phyloP scores from a whole-genome alignment of 2,888 invertebrate species.

The Eupithecia centaureata region DNA sequence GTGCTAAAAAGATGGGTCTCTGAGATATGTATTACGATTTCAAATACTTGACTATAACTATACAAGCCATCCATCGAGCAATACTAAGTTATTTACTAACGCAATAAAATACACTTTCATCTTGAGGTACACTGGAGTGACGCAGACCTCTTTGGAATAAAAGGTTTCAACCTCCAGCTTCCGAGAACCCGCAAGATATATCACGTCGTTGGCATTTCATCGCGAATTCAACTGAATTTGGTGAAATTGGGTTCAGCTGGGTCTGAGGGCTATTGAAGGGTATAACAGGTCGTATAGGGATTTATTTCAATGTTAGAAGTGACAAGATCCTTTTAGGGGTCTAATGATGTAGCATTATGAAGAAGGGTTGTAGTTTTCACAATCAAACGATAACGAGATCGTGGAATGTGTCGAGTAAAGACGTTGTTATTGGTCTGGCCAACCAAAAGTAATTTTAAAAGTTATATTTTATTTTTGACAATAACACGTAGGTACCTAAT shows the following conservation, averaged over 20 bases:
- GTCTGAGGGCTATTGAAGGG: constrained; percentile 2
- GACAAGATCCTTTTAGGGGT: constrained; percentile 7
- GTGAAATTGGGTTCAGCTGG: constrained; percentile 32
- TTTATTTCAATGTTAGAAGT: constrained; percentile 30
- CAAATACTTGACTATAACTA: background rate
- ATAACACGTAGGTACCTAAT: no score
- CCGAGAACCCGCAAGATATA: constrained; percentile 36
- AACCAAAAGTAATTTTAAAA: background rate
- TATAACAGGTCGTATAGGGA: constrained; percentile 41
- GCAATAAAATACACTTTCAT: background rate
- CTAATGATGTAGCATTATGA: constrained; percentile 6
- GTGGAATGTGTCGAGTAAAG: background rate
- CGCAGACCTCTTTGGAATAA: constrained; percentile 9
- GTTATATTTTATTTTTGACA: no score
- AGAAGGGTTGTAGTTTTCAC: background rate
- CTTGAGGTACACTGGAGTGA: background rate
- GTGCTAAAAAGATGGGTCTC: background rate
- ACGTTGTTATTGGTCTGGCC: background rate
- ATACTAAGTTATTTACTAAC: constrained; percentile 2
- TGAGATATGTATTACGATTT: background rate
- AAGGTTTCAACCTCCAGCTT: constrained; percentile 32
- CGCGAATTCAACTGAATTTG: constrained; percentile 19
- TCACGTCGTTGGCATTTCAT: constrained; percentile 40
- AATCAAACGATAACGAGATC: background rate
- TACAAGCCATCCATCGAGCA: constrained; percentile 4